Percentiles rank a stretch among this genome's conserved stretches.
phyloP scores from a whole-genome alignment of 2,888 invertebrate genomes.

The Selenia dentaria region DNA sequence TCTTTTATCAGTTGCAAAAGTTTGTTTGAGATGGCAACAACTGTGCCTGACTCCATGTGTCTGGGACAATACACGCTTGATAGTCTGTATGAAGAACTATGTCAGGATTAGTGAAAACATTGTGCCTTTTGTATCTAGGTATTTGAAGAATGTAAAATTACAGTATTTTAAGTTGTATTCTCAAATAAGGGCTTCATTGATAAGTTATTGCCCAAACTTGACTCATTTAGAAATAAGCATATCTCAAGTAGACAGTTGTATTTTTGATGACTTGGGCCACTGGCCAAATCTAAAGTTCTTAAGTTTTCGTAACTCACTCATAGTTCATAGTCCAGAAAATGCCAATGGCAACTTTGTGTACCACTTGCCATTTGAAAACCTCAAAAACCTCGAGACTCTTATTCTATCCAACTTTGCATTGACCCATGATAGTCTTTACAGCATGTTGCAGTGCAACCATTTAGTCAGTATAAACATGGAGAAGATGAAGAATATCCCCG shows the following conservation, averaged over 20 bases:
- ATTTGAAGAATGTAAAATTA: constrained; percentile 80
- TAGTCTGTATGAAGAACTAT: constrained; percentile 83
- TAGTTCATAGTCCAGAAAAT: constrained; percentile 74
- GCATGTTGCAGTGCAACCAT: constrained; percentile 75
- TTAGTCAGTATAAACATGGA: constrained; percentile 81
- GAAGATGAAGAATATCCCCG: constrained; percentile 82
- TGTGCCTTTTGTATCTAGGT: constrained; percentile 80
- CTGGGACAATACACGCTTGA: constrained; percentile 80
- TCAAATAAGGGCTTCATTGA: constrained; percentile 76
- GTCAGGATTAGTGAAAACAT: constrained; percentile 77
- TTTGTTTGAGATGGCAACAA: constrained; percentile 78
- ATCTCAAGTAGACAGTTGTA: constrained; percentile 81
- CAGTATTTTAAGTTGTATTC: constrained; percentile 83
- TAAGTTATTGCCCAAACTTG: constrained; percentile 78
- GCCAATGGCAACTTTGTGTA: constrained; percentile 78
- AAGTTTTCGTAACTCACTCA: constrained; percentile 80
- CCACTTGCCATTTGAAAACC: constrained; percentile 77
- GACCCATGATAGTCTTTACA: constrained; percentile 73
- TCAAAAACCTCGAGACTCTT: constrained; percentile 71
- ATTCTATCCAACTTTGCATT: constrained; percentile 79
- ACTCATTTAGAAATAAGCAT: constrained; percentile 83
- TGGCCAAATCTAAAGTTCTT: constrained; percentile 81
- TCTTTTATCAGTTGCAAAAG: constrained; percentile 73
- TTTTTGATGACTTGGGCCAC: constrained; percentile 76
- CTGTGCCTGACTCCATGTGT: constrained; percentile 77